phyloP scores from a whole-genome alignment of 2,888 invertebrate genomes.

The Kuschelorhynchus macadamiae region DNA sequence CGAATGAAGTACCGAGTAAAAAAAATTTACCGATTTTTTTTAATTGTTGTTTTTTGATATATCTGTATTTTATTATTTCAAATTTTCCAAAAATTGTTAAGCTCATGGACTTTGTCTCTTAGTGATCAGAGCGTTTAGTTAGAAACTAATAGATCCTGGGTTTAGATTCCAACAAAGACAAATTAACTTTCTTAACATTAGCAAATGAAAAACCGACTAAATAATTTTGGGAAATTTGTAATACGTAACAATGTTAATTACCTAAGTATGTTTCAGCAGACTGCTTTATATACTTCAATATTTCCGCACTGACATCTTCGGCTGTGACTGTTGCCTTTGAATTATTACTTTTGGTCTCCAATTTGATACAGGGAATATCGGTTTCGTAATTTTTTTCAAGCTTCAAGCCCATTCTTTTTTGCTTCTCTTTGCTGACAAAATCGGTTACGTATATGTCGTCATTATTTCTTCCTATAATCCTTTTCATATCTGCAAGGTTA shows the following conservation, averaged over 20 bases:
- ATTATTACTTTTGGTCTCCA: constrained; percentile 33
- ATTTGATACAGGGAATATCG: constrained; percentile 37
- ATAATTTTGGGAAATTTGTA: too few species aligned
- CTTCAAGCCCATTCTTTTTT: constrained; percentile 39
- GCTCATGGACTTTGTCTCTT: too few species aligned
- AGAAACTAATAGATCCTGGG: too few species aligned
- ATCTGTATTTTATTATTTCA: too few species aligned
- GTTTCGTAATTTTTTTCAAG: constrained; percentile 41
- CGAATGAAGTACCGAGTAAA: too few species aligned
- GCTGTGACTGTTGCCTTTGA: constrained; percentile 37
- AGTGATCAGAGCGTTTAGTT: too few species aligned
- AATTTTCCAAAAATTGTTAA: too few species aligned
- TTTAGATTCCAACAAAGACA: too few species aligned
- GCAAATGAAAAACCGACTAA: too few species aligned
- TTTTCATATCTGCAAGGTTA: constrained; percentile 57
- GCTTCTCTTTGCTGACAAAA: constrained; percentile 25
- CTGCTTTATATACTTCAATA: constrained; percentile 44
- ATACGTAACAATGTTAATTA: constrained; percentile 2
- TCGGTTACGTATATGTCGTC: constrained; percentile 52
- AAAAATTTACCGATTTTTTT: too few species aligned
- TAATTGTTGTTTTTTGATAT: too few species aligned
- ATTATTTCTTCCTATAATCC: constrained; percentile 55
- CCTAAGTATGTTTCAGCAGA: constrained; percentile 36
- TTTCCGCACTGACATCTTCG: constrained; percentile 47
- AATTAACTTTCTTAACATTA: too few species aligned